Evolutionary conservation across 2,113 vertebrate genomes (phyloP).

Genomic region (Dromaius novaehollandiae): DNA sequence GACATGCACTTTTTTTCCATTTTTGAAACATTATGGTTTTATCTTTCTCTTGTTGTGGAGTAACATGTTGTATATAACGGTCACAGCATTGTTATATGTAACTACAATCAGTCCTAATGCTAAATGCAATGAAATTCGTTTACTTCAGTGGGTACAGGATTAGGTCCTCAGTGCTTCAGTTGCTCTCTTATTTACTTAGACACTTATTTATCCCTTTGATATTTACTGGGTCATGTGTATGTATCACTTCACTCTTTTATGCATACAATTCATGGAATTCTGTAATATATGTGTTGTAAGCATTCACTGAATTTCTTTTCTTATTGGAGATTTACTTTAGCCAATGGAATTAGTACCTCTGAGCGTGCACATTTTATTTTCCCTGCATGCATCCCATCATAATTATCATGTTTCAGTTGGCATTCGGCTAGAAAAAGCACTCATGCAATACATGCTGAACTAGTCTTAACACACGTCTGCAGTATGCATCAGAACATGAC

Average conservation of each 20-base stretch:
- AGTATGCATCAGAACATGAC: constrained; percentile 33
- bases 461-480: not conserved
- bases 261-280: not conserved
- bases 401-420: not conserved
- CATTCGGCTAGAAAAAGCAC: not conserved
- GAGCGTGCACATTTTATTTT: not conserved
- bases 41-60: not conserved
- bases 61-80: not conserved
- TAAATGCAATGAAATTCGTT: not conserved
- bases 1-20: not conserved
- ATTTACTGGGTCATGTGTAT: not conserved
- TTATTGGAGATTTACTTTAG: not conserved
- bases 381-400: not conserved
- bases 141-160: not conserved
- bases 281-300: not conserved
- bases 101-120: not conserved
- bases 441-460: constrained; percentile 27
- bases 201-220: not conserved
- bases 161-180: not conserved
- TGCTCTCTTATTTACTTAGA: not conserved
- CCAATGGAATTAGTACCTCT: not conserved
- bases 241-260: not conserved
- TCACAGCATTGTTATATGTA: not conserved
- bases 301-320: not conserved
- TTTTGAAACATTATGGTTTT: not conserved